phyloP scores from a whole-genome alignment of 2,113 vertebrate genomes.

The Okapia johnstoni region DNA sequence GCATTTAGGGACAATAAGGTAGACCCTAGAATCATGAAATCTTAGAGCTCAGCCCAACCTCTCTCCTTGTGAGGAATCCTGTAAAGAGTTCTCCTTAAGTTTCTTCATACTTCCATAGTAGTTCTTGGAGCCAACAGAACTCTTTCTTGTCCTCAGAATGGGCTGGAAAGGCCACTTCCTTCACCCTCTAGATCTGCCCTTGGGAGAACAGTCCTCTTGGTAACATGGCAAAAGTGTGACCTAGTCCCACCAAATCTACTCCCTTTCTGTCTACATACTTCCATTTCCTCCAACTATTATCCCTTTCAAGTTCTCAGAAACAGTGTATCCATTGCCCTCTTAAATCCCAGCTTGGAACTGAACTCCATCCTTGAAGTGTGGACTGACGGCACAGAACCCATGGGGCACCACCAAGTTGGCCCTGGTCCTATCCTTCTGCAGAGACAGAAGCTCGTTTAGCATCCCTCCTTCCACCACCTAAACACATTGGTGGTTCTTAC shows the following conservation, averaged over 20 bases:
- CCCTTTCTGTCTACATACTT: neutral
- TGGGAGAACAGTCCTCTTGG: neutral
- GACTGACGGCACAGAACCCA: neutral
- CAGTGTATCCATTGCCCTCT: neutral
- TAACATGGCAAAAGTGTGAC: neutral
- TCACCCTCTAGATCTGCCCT: neutral
- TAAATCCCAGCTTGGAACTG: neutral
- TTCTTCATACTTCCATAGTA: neutral
- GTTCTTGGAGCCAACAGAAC: neutral
- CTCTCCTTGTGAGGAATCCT: neutral
- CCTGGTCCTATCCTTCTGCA: neutral
- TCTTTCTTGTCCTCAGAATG: neutral
- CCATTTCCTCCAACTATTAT: neutral
- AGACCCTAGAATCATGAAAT: slow-evolving; percentile 34
- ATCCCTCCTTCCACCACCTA: neutral
- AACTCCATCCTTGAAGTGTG: neutral
- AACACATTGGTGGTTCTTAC: neutral
- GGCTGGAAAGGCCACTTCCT: neutral
- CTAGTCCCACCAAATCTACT: neutral
- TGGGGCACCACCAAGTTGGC: neutral
- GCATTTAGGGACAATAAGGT: neutral
- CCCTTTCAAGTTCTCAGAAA: slow-evolving; percentile 1
- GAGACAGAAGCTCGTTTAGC: neutral
- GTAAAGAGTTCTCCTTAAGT: neutral
- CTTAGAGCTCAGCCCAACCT: neutral